Base-by-base conservation (phyloP, 2,113 vertebrate genomes). In the Xiphophorus hellerii region DNA sequence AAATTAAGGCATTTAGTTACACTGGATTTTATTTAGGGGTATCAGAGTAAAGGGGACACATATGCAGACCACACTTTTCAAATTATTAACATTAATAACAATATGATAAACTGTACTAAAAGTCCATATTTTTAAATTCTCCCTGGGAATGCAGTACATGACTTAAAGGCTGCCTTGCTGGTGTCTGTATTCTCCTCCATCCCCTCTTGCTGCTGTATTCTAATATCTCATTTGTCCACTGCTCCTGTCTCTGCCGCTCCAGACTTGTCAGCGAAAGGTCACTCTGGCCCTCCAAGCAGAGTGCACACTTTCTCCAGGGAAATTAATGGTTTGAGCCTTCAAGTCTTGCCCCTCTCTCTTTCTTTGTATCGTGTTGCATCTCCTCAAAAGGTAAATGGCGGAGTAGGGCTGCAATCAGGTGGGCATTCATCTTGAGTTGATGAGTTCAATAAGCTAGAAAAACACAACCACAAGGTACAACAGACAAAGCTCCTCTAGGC, bases 251-350 rank as follows among this genome's bases (percentile, higher is more conserved):
- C 73, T 74, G 73, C 74, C 5, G 80, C 88, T 88, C 81, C 87
- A 81, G 87, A 88, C 87, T 85, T 92, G 90, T 90, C 91, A 88
- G 84, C 10, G 84, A 94, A 95, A 95, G 94, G 94, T 95, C 93
- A 95, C 77, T 83, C 87, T 84, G 79, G 85, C 91, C 88, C 85
- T 91, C 84, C 74, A 78, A 91, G 90, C 85, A 80, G 81, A 92
- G 88, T 81, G 86, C 76, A 82, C 76, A 81, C 87, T 90, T 90
- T 78, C 92, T 93, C 91, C 72, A 69, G 90, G 92, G 92, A 94
- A 94, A 94, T 94, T 94, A 94, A 94, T 94, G 93, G 91, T 81
- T 87, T 82, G 79, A 90, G 88, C 84, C 90, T 90, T 84, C 88
- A 75, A 85, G 86, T 73, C 83, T 88, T 78, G 84, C 63, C 51